A percentile compares a stretch with the other conserved stretches of the same genome.
These are phyloP conservation scores for Synergus japonicus DNA, from an alignment of 2,888 invertebrate species.

Conservation along the genomic window DNA sequence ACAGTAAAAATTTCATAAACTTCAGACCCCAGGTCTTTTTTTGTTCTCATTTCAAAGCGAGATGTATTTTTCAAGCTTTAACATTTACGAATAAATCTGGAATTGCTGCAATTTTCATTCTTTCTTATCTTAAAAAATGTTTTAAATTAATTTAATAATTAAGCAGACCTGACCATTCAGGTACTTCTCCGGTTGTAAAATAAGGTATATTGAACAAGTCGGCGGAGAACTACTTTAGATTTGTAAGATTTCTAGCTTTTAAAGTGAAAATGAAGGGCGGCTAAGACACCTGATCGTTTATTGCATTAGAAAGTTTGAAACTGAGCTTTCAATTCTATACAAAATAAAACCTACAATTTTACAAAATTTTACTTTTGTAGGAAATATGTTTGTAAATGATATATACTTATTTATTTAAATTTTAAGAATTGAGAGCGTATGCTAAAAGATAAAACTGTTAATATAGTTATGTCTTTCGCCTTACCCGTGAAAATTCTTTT, in stretches of 20 bases:
- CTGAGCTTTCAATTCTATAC: not conserved
- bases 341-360: no score
- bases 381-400: no score
- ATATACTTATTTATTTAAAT: not conserved
- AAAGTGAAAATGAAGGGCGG: not conserved
- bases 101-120: no score
- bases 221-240: not conserved
- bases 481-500: slow-evolving; percentile 15
- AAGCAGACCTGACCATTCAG: not conserved
- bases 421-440: not conserved
- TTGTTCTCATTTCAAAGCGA: not conserved
- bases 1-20: not conserved
- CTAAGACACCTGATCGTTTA: slow-evolving; percentile 1
- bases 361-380: no score
- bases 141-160: no score
- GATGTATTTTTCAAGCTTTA: not conserved
- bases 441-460: not conserved
- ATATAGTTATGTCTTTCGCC: not conserved
- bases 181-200: not conserved
- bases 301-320: not conserved
- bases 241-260: not conserved
- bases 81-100: not conserved
- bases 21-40: not conserved
- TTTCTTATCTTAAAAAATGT: no score
- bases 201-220: not conserved